These are phyloP conservation scores for Drosophila lacteicornis DNA, from an alignment of 1,140 invertebrate genomes.

Conservation along the genomic window DNA sequence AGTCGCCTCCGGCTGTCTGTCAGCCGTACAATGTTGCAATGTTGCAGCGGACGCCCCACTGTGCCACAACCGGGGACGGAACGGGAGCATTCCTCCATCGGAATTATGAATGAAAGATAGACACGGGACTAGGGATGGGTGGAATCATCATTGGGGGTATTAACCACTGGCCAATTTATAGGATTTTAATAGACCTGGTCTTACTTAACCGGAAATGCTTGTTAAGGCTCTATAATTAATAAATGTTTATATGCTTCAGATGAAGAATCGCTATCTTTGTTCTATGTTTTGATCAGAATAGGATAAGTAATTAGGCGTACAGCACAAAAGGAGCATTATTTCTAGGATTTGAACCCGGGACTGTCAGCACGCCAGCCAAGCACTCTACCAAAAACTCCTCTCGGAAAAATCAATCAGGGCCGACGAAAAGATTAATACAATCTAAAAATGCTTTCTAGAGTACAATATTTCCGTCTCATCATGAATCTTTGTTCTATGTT, in stretches of 20 bases:
- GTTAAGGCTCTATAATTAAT: no score
- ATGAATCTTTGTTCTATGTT: neutral
- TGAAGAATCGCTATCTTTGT: no score
- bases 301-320: no score
- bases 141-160: neutral
- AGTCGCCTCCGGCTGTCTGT: neutral
- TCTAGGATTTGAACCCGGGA: no score
- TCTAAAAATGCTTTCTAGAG: no score
- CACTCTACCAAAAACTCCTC: no score
- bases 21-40: slow-evolving; percentile 19
- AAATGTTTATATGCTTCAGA: neutral
- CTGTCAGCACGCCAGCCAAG: no score
- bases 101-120: slow-evolving; percentile 27
- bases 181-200: neutral
- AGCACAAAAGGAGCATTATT: no score
- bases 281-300: neutral
- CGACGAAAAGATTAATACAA: no score
- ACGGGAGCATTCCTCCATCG: slow-evolving; percentile 4
- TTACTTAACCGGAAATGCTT: neutral
- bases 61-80: no score
- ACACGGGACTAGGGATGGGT: neutral
- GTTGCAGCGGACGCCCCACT: neutral
- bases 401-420: no score
- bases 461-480: no score
- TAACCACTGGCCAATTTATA: slow-evolving; percentile 9